Percentiles rank a stretch among this genome's conserved stretches.
These are phyloP conservation scores for Semnornis frantzii DNA, from an alignment of 2,113 vertebrate species.

Conservation along the genomic window DNA sequence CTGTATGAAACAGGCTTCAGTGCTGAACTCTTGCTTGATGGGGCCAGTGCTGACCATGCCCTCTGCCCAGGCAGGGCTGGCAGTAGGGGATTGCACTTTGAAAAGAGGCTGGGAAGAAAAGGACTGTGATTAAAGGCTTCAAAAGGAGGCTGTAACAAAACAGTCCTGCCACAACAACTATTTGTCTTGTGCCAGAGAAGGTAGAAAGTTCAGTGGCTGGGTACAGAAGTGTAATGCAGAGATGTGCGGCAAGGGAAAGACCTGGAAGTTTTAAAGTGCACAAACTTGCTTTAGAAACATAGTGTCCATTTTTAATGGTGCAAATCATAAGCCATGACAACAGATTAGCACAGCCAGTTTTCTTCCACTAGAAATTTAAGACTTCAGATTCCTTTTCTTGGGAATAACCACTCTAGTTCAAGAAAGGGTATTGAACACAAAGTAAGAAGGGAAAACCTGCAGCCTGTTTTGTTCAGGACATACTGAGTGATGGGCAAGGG, in stretches of 20 bases:
- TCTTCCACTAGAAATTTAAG: not conserved
- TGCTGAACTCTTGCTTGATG: not conserved
- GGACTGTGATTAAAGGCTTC: not conserved
- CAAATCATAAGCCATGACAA: not conserved
- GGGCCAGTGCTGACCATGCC: rapidly evolving
- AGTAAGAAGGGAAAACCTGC: not conserved
- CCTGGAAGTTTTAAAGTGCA: not conserved
- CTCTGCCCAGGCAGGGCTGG: not conserved
- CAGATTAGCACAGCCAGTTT: not conserved
- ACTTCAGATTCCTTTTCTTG: not conserved
- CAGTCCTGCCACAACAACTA: not conserved
- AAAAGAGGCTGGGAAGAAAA: not conserved
- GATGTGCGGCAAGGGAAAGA: not conserved
- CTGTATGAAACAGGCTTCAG: not conserved
- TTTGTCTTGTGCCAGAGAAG: not conserved
- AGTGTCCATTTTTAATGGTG: not conserved
- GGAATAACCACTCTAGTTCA: not conserved
- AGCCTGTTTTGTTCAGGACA: not conserved
- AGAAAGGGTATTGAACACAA: not conserved
- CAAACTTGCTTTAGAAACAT: not conserved
- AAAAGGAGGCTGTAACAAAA: not conserved
- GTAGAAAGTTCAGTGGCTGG: not conserved
- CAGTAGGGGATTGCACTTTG: rapidly evolving
- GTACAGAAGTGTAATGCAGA: not conserved
- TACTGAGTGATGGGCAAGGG: not conserved